phyloP scores from a whole-genome alignment of 2,888 invertebrate species.

The Trisateles emortualis region DNA sequence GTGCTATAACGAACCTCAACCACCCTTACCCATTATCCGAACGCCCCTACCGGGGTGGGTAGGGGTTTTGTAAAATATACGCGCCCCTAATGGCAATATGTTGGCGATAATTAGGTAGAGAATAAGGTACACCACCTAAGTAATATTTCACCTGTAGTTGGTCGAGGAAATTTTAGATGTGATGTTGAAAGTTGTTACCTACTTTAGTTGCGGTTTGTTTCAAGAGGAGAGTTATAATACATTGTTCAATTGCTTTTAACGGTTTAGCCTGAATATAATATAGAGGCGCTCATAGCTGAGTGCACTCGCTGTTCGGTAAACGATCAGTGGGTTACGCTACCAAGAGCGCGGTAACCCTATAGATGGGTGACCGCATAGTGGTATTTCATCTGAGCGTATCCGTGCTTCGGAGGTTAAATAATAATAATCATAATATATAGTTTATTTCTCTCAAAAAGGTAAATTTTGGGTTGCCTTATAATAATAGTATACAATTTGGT shows the following conservation, averaged over 20 bases:
- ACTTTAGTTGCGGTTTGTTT: neutral
- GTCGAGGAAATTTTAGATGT: neutral
- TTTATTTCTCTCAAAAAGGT: too few species aligned
- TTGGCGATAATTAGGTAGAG: constrained; percentile 49
- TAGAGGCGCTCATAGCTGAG: too few species aligned
- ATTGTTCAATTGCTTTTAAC: neutral
- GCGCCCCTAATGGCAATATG: constrained; percentile 46
- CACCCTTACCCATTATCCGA: constrained; percentile 15
- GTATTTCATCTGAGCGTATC: too few species aligned
- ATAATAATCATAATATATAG: too few species aligned
- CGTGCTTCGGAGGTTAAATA: too few species aligned
- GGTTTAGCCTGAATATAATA: neutral
- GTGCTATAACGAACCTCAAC: constrained; percentile 55
- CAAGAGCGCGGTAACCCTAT: too few species aligned
- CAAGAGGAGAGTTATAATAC: neutral
- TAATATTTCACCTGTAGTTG: constrained; percentile 16
- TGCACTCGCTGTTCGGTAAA: too few species aligned
- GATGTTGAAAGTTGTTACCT: neutral
- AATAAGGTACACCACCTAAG: constrained; percentile 28
- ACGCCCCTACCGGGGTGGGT: neutral
- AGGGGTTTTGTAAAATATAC: constrained; percentile 41
- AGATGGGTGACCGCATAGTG: too few species aligned
- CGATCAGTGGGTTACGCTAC: too few species aligned
- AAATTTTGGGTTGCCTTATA: too few species aligned
- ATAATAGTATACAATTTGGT: too few species aligned